Evolutionary conservation across 2,888 invertebrate genomes (phyloP).

Genomic region (Allacma fusca): DNA sequence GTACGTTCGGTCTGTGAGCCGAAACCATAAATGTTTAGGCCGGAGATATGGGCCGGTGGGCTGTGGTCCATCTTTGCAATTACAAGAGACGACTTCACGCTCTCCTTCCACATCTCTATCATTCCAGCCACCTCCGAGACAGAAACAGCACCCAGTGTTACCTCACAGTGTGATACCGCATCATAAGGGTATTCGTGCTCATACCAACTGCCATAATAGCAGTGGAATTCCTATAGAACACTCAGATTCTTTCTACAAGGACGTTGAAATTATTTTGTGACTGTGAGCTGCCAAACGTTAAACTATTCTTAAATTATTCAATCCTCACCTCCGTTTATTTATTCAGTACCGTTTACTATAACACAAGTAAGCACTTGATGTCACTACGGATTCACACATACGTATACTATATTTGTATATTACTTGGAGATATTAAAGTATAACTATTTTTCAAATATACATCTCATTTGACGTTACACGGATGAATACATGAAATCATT

Average conservation of each 20-base stretch:
- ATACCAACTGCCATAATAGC: conserved; percentile 34
- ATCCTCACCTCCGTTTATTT: neutral
- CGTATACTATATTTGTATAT: conserved; percentile 5
- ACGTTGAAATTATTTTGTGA: conserved; percentile 52
- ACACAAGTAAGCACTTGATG: neutral
- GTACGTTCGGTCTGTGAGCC: conserved; percentile 6
- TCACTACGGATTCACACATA: conserved; percentile 8
- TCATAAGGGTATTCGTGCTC: conserved; percentile 44
- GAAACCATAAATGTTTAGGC: neutral
- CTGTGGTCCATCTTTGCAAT: conserved; percentile 40
- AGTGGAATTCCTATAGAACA: conserved; percentile 24
- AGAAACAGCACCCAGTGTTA: conserved; percentile 60
- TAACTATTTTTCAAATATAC: conserved; percentile 7
- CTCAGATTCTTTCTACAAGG: conserved; percentile 47
- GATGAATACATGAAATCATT: too few species aligned
- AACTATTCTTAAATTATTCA: neutral
- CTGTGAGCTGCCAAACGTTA: conserved; percentile 6
- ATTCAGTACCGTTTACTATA: neutral
- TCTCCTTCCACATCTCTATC: conserved; percentile 47
- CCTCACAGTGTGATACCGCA: conserved; percentile 47
- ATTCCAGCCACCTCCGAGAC: conserved; percentile 59
- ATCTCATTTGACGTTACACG: too few species aligned
- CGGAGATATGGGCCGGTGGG: conserved; percentile 54
- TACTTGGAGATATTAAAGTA: conserved; percentile 7
- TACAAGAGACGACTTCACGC: conserved; percentile 31